Percentiles rank a stretch among this genome's conserved stretches.
Conservation (phyloP, 1,140 invertebrate species). For the Diorhabda sublineata region DNA sequence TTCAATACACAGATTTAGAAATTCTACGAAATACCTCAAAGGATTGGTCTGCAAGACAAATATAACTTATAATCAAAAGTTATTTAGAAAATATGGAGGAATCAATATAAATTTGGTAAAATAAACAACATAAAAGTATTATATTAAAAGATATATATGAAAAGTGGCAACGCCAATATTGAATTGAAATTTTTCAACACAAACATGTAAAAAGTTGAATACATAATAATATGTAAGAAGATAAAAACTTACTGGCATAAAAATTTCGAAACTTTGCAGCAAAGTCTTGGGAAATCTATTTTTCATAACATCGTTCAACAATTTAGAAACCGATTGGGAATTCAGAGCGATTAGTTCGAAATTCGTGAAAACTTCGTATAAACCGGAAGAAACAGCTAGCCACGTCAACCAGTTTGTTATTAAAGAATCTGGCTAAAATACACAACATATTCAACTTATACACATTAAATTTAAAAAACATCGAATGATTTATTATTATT, state of each 20-base stretch:
- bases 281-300: constrained; percentile 54
- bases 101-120: no score
- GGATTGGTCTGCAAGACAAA: constrained; percentile 55
- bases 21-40: constrained; percentile 52
- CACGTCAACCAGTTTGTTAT: constrained; percentile 61
- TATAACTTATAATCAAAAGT: not conserved
- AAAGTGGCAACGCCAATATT: no score
- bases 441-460: not conserved
- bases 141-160: no score
- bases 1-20: constrained; percentile 45
- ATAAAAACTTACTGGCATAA: constrained; percentile 54
- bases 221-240: no score
- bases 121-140: no score
- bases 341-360: constrained; percentile 44
- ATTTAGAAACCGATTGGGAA: constrained; percentile 47
- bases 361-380: constrained; percentile 45
- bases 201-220: no score
- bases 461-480: no score
- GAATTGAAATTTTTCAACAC: no score
- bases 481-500: no score
- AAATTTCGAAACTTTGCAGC: constrained; percentile 57
- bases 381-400: constrained; percentile 51
- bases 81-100: no score
- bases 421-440: constrained; percentile 58
- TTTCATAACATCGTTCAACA: constrained; percentile 52